Base-by-base conservation (phyloP, 2,888 invertebrate genomes). In the Synergus itoensis region DNA sequence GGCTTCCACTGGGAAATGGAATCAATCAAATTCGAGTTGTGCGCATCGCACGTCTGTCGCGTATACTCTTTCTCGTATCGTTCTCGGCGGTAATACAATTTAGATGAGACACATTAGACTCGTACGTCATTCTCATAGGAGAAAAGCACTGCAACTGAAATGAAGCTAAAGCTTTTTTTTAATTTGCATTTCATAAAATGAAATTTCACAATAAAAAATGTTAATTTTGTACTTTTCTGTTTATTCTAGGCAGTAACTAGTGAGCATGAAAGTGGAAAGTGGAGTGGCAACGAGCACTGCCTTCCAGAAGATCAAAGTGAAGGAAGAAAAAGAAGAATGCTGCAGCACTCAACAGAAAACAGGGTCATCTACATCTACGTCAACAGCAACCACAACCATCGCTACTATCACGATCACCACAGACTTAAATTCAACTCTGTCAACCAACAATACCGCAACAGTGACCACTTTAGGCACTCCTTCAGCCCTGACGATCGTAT, bases 301-400 rank as follows among this genome's bases (percentile, higher is more conserved):
- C 36, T 87, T 88, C 81, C 89, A 90, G 83, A 91, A 90, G 86
- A 88, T 91, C 86, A 91, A 91, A 87, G 89, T 92, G 78, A 92
- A 92, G 85, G 91, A 92, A 86, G 92, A 92, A 81, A 84, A 88
- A 64, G 90, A 89, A 84, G 92, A 91, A 86, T 90, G 90, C 83
- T 86, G 87, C 77, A 85, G 83, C 78, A 87, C 86, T 80, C 88
- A 87, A 77, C 85, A 87, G 67, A 77, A 78, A 64, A 78, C 75
- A 69, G 77, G 73, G 57, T 67, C 80, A 62, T 62, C 28, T 67
- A 81, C 83, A 73, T 80, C 84, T 65, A 83, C 84, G 82, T 81
- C 82, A 77, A 73, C 86, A 57, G 77, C 82, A 14, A 85, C 84
- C 63, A 82, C 82, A 67, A 84, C 83, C 63, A 75, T 83, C 76